These are phyloP conservation scores for Thelaira solivaga DNA, from an alignment of 2,888 invertebrate genomes.

Conservation along the genomic window DNA sequence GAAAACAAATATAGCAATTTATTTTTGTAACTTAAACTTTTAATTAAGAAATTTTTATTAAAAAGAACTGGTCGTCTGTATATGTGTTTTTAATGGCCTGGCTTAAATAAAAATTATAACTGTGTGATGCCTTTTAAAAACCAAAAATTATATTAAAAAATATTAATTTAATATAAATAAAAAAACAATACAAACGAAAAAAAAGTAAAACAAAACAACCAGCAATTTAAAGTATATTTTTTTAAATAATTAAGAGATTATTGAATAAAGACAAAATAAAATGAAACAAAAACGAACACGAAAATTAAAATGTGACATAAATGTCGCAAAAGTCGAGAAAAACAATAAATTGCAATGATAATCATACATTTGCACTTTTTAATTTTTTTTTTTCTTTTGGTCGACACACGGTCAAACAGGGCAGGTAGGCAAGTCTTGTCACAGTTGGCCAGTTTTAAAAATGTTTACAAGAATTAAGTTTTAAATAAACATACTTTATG, in stretches of 20 bases:
- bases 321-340: slow-evolving; percentile 43
- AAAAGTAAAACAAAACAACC: neutral
- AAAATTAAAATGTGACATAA: slow-evolving; percentile 40
- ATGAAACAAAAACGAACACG: neutral
- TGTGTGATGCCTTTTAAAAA: no score
- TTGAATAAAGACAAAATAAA: neutral
- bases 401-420: neutral
- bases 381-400: no score
- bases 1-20: no score
- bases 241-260: slow-evolving; percentile 57
- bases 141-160: no score
- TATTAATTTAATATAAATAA: neutral
- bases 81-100: no score
- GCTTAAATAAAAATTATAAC: no score
- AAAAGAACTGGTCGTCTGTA: no score
- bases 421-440: neutral
- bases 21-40: no score
- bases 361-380: slow-evolving; percentile 51
- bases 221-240: slow-evolving; percentile 25
- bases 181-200: neutral
- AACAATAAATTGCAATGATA: slow-evolving; percentile 56
- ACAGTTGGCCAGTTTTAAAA: slow-evolving; percentile 4
- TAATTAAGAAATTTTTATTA: no score
- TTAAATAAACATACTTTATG: slow-evolving; percentile 60
- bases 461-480: slow-evolving; percentile 50